Base-by-base conservation (phyloP, 2,113 vertebrate species). In the Thryonomys swinderianus region DNA sequence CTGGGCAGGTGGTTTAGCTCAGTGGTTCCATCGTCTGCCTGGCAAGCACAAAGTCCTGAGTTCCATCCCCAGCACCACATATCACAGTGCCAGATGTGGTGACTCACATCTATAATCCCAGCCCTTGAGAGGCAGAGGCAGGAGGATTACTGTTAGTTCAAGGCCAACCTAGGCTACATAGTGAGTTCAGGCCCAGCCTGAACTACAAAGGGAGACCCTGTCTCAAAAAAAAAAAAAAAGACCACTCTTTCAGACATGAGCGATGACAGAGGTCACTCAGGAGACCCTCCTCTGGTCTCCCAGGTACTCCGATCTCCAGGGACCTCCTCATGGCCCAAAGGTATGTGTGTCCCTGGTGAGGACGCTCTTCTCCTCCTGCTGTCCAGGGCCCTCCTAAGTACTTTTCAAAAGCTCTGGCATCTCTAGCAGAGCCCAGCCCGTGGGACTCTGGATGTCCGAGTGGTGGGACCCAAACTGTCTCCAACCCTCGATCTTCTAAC, bases 401-500 rank as follows among this genome's bases (percentile, higher is more conserved):
- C 9, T 1, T 1, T 12, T 4, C 48, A 0, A 1, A 37, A 27
- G 27, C 61, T 51, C 55, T 10, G 4, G 37, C 27, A 6, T 37
- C 4, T 2, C 10, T 9, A 55, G 51, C 73, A 93, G 74, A 69
- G 34, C 45, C 12, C 1, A n/a, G 34, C 48, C 40, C 34, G 0
- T 0, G 3, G 62, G 37, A 20, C 51, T 45, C 16, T 16, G 11
- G 21, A 37, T n/a, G n/a, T 40, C n/a, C 34, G 17, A 7, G 7
- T 10, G n/a, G 18, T 69, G 67, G 67, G n/a, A 20, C 37, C 67
- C n/a, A 71, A 3, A 23, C 51, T 23, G 23, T 25, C 61, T 30
- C 71, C 14, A 25, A 64, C 12, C 67, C 37, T 11, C 27, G 32
- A 9, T 55, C 1, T 62, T 67, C 25, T 45, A 20, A 21, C 13